phyloP scores from a whole-genome alignment of 64 coral and sea anemone genomes.

The Dendronephthya gigantea region DNA sequence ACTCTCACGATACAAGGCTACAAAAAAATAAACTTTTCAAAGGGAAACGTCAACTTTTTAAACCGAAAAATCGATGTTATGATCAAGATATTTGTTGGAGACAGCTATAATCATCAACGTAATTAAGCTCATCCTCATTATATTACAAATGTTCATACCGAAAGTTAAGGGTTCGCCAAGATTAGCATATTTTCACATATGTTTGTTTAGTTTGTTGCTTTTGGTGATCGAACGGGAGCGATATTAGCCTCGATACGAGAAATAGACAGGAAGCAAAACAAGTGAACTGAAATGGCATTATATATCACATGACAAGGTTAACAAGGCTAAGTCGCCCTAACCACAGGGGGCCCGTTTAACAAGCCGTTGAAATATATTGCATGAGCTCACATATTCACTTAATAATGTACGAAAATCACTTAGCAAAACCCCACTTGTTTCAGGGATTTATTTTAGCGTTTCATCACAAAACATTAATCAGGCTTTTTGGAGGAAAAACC shows the following conservation, averaged over 20 bases:
- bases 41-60: too few relatives aligned
- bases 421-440: background rate
- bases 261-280: background rate
- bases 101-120: background rate
- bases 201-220: conserved; percentile 6
- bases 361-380: background rate
- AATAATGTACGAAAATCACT: background rate
- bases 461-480: background rate
- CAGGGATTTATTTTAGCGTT: background rate
- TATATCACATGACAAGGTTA: conserved; percentile 22
- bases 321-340: background rate
- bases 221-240: background rate
- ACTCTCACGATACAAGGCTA: too few relatives aligned
- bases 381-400: background rate
- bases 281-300: background rate
- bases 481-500: background rate
- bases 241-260: background rate
- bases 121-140: background rate
- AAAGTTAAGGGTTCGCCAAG: background rate
- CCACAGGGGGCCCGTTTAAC: background rate
- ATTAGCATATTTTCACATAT: background rate
- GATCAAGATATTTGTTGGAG: background rate
- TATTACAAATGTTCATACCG: background rate
- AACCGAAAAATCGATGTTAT: too few relatives aligned
- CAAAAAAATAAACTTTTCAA: too few relatives aligned